phyloP scores from a whole-genome alignment of 2,888 invertebrate genomes.

The Branchipolynoe longqiensis region DNA sequence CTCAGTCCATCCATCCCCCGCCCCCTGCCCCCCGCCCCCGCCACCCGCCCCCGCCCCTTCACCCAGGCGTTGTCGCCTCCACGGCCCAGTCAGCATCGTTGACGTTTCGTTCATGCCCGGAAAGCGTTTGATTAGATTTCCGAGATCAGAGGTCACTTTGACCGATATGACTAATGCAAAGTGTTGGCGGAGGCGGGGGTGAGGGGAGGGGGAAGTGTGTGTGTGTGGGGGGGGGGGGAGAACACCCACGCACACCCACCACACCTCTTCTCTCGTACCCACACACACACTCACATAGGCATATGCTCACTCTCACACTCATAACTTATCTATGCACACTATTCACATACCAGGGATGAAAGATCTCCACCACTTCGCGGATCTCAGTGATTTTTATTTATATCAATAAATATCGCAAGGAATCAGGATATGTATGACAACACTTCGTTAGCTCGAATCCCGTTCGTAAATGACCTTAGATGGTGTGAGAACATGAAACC shows the following conservation, averaged over 20 bases:
- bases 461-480: no score
- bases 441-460: no score
- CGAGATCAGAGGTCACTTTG: not conserved
- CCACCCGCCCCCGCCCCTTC: not conserved
- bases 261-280: not conserved
- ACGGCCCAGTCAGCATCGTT: not conserved
- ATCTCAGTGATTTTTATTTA: no score
- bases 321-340: no score
- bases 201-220: slow-evolving; percentile 7
- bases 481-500: no score
- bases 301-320: no score
- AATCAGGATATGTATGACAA: no score
- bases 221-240: not conserved
- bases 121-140: slow-evolving; percentile 45
- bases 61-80: not conserved
- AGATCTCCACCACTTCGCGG: no score
- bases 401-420: no score
- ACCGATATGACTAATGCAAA: slow-evolving; percentile 38
- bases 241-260: not conserved
- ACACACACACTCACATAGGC: no score
- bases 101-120: slow-evolving; percentile 40
- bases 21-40: slow-evolving; percentile 2
- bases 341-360: no score
- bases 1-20: no score
- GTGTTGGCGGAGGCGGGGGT: not conserved